phyloP scores from a whole-genome alignment of 2,113 vertebrate genomes.

The Cichladusa arquata region DNA sequence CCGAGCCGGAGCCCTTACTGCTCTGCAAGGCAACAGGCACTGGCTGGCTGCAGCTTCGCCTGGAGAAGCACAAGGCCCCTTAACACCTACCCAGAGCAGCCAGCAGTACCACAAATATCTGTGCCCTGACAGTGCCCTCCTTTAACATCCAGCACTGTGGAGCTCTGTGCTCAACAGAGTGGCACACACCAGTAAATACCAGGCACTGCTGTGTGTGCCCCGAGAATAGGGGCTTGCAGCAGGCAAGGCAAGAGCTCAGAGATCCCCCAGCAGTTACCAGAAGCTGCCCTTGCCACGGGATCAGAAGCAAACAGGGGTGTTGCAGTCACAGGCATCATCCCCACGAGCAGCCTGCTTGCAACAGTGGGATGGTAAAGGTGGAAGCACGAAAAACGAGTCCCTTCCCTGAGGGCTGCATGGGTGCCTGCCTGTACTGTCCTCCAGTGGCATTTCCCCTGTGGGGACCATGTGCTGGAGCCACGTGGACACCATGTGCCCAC shows the following conservation, averaged over 20 bases:
- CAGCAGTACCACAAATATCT: background rate
- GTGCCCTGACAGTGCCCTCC: background rate
- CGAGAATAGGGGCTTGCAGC: background rate
- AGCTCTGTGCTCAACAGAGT: background rate
- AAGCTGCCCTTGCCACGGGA: background rate
- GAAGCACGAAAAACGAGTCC: background rate
- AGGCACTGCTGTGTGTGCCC: conserved; percentile 1
- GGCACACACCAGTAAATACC: conserved; percentile 46
- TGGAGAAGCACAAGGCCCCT: background rate
- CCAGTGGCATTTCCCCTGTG: background rate
- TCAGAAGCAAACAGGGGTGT: background rate
- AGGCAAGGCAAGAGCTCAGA: background rate
- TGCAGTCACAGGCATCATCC: background rate
- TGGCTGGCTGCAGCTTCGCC: background rate
- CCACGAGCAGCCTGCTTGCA: background rate
- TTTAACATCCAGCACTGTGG: conserved; percentile 26
- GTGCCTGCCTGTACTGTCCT: background rate
- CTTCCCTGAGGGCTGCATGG: background rate
- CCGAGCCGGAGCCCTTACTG: background rate
- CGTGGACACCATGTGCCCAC: rapidly evolving
- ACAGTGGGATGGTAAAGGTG: rapidly evolving
- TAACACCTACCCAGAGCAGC: background rate
- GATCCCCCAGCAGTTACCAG: background rate
- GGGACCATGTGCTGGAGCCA: rapidly evolving
- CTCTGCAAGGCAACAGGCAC: background rate